These are phyloP conservation scores for Peromyscus melanophrys DNA, from an alignment of 2,797 vertebrate species.

Conservation along the genomic window DNA sequence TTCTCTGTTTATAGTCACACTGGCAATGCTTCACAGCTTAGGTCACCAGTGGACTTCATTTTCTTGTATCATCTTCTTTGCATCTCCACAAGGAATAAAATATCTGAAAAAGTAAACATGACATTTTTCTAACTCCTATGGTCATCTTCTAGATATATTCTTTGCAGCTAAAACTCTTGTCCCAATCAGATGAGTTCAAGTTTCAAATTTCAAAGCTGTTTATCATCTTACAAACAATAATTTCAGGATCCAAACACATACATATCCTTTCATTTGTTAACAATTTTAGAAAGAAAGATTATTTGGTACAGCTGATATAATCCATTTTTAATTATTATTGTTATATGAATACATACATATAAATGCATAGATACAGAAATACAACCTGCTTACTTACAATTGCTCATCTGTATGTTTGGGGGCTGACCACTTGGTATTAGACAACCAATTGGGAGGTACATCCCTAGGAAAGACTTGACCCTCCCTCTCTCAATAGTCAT, in stretches of 20 bases:
- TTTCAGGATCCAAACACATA: conserved; percentile 15
- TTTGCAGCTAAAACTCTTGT: neutral
- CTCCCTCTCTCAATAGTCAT: too few relatives aligned
- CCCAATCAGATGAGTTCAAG: conserved; percentile 22
- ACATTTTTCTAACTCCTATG: conserved; percentile 41
- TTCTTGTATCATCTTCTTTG: conserved; percentile 35
- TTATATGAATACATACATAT: too few relatives aligned
- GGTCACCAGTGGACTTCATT: conserved; percentile 34
- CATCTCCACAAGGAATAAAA: conserved; percentile 57
- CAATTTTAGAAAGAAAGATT: conserved; percentile 36
- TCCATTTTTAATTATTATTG: neutral
- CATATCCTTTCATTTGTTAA: conserved; percentile 29
- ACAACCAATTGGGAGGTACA: too few relatives aligned
- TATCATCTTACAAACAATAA: conserved; percentile 1
- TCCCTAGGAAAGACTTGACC: too few relatives aligned
- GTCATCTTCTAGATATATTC: conserved; percentile 17
- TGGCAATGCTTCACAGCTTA: conserved; percentile 27
- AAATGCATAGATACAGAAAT: too few relatives aligned
- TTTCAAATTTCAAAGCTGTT: conserved; percentile 18
- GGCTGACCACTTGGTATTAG: too few relatives aligned
- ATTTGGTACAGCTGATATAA: conserved; percentile 12
- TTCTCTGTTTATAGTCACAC: conserved; percentile 23
- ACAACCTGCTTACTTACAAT: too few relatives aligned
- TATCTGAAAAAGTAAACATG: conserved; percentile 31
- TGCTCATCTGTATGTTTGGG: too few relatives aligned